Evolutionary conservation across 2,797 vertebrate species (phyloP).

Genomic region (Dermochelys coriacea): DNA sequence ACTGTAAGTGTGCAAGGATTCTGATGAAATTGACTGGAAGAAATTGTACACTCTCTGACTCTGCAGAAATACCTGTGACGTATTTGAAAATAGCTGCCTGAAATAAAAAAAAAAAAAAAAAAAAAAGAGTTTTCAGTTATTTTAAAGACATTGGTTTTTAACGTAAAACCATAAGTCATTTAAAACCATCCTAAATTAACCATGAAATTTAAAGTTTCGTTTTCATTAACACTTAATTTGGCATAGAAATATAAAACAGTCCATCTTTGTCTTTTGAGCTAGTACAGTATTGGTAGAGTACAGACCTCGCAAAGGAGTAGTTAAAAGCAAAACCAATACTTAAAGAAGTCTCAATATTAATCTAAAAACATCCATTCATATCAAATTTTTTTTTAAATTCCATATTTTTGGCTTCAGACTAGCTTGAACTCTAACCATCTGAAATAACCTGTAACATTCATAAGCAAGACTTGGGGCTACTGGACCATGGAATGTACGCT

Average conservation of each 20-base stretch:
- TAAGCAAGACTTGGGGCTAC: background rate
- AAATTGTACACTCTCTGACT: conserved; percentile 89
- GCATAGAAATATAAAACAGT: background rate
- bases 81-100: conserved; percentile 91
- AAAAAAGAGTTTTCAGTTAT: conserved; percentile 50
- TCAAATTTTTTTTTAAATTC: no score
- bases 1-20: conserved; percentile 86
- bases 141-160: background rate
- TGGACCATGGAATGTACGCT: background rate
- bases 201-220: background rate
- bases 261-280: background rate
- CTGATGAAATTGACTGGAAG: conserved; percentile 87
- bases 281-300: background rate
- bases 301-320: background rate
- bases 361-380: no score
- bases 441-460: background rate
- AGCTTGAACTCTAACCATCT: background rate
- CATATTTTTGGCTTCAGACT: no score
- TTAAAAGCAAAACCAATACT: background rate
- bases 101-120: no score
- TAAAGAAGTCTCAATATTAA: no score
- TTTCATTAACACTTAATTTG: background rate
- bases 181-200: background rate
- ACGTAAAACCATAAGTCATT: background rate
- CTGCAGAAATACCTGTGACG: conserved; percentile 89